A percentile compares a stretch with the other conserved stretches of the same genome.
Conservation (phyloP, 2,888 invertebrate species). For the Netelia inedita region DNA sequence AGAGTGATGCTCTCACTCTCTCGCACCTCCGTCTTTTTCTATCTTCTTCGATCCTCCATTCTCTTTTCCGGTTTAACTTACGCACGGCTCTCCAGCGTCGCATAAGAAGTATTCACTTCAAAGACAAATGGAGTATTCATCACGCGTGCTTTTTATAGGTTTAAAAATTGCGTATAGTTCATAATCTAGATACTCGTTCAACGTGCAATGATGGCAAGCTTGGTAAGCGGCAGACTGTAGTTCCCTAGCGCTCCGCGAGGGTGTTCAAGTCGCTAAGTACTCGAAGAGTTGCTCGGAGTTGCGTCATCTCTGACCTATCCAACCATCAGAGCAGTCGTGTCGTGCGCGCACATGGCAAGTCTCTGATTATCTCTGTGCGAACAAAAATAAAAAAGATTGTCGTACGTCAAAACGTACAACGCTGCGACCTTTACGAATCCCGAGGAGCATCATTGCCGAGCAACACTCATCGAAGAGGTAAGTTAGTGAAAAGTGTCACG, state of each 20-base stretch:
- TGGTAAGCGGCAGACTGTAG: background rate
- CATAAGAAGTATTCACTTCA: too few relatives aligned
- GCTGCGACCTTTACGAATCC: conserved; percentile 4
- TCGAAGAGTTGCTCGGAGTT: conserved; percentile 67
- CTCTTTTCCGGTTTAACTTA: too few relatives aligned
- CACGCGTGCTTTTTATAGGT: background rate
- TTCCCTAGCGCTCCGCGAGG: background rate
- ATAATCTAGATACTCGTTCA: background rate
- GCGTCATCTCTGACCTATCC: conserved; percentile 76
- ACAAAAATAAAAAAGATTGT: conserved; percentile 40
- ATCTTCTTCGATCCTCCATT: too few relatives aligned
- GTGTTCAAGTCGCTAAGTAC: background rate
- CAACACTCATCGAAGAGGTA: conserved; percentile 39
- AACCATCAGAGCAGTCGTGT: conserved; percentile 64
- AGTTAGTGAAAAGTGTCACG: conserved; percentile 53
- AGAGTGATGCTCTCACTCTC: too few relatives aligned
- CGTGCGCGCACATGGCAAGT: conserved; percentile 69
- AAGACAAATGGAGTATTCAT: background rate
- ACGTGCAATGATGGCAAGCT: background rate
- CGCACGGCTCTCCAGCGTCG: too few relatives aligned
- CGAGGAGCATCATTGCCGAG: conserved; percentile 38
- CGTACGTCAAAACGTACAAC: conserved; percentile 19
- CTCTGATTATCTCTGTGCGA: conserved; percentile 14
- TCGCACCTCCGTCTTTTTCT: too few relatives aligned
- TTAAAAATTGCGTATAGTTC: background rate